These are phyloP conservation scores for Lomographa bimaculata DNA, from an alignment of 2,888 invertebrate genomes.

Conservation along the genomic window DNA sequence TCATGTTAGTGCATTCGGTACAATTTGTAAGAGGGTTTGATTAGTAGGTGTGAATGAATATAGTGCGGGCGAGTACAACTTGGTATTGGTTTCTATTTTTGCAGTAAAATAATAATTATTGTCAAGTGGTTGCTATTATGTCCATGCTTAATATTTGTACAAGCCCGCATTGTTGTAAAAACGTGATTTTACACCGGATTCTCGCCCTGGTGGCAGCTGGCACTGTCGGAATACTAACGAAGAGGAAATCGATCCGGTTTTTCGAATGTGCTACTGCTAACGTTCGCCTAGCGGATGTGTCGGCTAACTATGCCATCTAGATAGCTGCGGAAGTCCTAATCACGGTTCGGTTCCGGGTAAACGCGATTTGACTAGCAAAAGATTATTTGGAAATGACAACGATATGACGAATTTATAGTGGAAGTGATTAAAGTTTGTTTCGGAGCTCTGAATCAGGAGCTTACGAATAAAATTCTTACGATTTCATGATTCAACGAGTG, in stretches of 20 bases:
- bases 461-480: slow-evolving; percentile 15
- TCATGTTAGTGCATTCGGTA: too few relatives aligned
- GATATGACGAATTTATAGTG: slow-evolving; percentile 10
- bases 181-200: slow-evolving; percentile 26
- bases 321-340: slow-evolving; percentile 29
- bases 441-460: slow-evolving; percentile 10
- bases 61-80: too few relatives aligned
- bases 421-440: slow-evolving; percentile 12
- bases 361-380: slow-evolving; percentile 27
- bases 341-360: slow-evolving; percentile 23
- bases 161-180: slow-evolving; percentile 4
- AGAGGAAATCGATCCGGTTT: slow-evolving; percentile 45
- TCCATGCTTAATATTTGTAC: too few relatives aligned
- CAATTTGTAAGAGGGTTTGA: too few relatives aligned
- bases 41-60: too few relatives aligned
- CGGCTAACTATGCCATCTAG: slow-evolving; percentile 24
- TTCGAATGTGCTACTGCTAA: slow-evolving; percentile 28
- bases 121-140: too few relatives aligned
- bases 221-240: slow-evolving; percentile 48
- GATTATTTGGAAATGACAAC: slow-evolving; percentile 21
- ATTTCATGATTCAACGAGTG: slow-evolving; percentile 25
- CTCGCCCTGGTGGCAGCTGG: slow-evolving; percentile 28
- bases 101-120: too few relatives aligned
- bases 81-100: too few relatives aligned
- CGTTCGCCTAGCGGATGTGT: slow-evolving; percentile 30